Base-by-base conservation (phyloP, 2,888 invertebrate species). In the Miltochrista miniata region DNA sequence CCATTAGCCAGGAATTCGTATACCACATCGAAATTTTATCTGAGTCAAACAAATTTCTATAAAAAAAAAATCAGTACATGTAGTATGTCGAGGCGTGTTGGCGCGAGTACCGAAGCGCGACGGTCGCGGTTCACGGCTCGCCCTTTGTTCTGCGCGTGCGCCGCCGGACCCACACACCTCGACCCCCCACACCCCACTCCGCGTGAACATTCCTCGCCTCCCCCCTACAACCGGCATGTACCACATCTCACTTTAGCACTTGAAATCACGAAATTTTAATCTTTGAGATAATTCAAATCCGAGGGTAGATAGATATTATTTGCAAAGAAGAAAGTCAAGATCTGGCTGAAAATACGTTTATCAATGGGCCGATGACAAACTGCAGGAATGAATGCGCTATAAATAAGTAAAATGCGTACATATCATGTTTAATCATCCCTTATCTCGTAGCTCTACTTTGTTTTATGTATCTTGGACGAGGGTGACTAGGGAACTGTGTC, bases 121-220 rank as follows among this genome's bases (percentile, higher is more conserved):
- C 90, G 68, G 90, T 83, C 83, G 81, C 87, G 90, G 90, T 91
- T 91, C 90, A 91, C 87, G 87, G 83, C 81, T 75, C 90, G 90
- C 91, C 90, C 90, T 91, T 91, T 91, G 90, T 91, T 90, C 90
- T 85, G 86, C 79, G 85, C 84, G 79, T 76, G 81, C 80, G 79
- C 74, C 72, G 77, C 68, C 74, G 76, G 75, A 72, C 79, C 67
- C 76, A 69, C 68, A 71, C 75, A 53, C 62, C 58, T 60, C 54
- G 45, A 40, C n/a, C 39, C 50, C 53, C 41, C 24, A 24, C 10
- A 2, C 48, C 59, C 44, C 53, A 51, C 50, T 50, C 48, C 24
- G 31, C 51, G 37, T 52, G 52, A 37, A 48, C 49, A 8, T 10
- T 31, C 61, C 58, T 59, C 53, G 46, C 41, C 13, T 37, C 50